Percentiles rank a stretch among this genome's conserved stretches.
These are phyloP conservation scores for Sapayoa aenigma DNA, from an alignment of 2,113 vertebrate species.

Conservation along the genomic window DNA sequence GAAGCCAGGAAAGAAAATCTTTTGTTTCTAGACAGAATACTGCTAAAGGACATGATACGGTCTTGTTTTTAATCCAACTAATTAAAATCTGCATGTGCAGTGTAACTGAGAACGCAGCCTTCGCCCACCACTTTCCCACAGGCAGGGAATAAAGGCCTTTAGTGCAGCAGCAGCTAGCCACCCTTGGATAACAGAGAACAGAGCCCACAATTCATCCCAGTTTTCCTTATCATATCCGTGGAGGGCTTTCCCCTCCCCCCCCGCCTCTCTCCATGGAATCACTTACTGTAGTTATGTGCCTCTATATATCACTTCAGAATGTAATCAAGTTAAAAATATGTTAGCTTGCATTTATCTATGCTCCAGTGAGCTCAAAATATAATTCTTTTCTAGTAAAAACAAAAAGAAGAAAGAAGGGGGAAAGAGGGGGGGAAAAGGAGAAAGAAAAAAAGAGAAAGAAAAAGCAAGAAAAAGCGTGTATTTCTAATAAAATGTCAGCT, in stretches of 20 bases:
- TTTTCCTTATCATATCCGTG: constrained; percentile 67
- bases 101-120: constrained; percentile 70
- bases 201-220: constrained; percentile 73
- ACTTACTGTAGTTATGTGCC: constrained; percentile 42
- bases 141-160: constrained; percentile 81
- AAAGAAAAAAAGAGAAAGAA: background rate
- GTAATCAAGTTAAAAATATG: constrained; percentile 57
- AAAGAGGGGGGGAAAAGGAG: background rate
- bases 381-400: background rate
- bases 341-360: constrained; percentile 9
- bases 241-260: background rate
- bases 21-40: constrained; percentile 70
- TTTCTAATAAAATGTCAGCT: background rate
- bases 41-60: constrained; percentile 64
- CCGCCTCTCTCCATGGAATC: constrained; percentile 32
- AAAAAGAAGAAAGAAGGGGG: no score
- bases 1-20: constrained; percentile 69
- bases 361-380: background rate
- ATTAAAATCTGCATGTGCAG: constrained; percentile 79
- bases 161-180: constrained; percentile 76
- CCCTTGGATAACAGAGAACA: constrained; percentile 78
- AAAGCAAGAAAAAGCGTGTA: background rate
- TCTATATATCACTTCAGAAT: constrained; percentile 50
- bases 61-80: constrained; percentile 80
- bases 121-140: constrained; percentile 86